Evolutionary conservation across 1,140 invertebrate genomes (phyloP).

Genomic region (Ceratitis capitata): DNA sequence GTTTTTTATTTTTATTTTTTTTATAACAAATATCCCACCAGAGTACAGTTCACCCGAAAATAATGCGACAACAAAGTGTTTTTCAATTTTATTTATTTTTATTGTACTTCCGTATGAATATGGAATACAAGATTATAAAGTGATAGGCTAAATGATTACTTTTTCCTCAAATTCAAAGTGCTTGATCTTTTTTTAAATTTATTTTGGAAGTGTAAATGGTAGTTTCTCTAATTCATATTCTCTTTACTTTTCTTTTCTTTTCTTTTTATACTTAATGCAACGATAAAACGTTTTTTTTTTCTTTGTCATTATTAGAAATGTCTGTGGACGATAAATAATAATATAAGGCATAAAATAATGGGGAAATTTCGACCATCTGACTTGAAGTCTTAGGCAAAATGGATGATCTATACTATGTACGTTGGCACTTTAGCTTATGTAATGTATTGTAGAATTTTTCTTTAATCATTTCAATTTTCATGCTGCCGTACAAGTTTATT

Average conservation of each 20-base stretch:
- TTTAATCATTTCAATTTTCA: not conserved
- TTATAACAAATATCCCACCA: not conserved
- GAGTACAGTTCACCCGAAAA: not conserved
- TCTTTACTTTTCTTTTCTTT: not conserved
- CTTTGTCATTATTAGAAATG: not conserved
- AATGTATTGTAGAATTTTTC: not conserved
- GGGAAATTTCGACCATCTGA: not conserved
- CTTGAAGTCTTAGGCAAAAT: not conserved
- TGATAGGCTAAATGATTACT: conserved; percentile 36
- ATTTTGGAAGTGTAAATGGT: conserved; percentile 21
- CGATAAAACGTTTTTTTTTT: not conserved
- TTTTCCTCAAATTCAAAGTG: conserved; percentile 4
- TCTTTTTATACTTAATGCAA: not conserved
- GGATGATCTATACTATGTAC: not conserved
- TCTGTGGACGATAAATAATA: not conserved
- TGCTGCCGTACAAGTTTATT: not conserved
- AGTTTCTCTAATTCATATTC: conserved; percentile 22
- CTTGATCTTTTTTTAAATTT: too few species aligned
- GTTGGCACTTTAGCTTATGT: conserved; percentile 3
- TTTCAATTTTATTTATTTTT: conserved; percentile 23
- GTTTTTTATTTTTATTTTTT: too few species aligned
- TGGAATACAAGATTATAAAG: conserved; percentile 37
- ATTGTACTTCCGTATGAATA: conserved; percentile 13
- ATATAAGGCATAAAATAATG: not conserved
- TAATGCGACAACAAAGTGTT: not conserved